Conservation (phyloP, 2,888 invertebrate species). For the Leptogaster cylindrica region DNA sequence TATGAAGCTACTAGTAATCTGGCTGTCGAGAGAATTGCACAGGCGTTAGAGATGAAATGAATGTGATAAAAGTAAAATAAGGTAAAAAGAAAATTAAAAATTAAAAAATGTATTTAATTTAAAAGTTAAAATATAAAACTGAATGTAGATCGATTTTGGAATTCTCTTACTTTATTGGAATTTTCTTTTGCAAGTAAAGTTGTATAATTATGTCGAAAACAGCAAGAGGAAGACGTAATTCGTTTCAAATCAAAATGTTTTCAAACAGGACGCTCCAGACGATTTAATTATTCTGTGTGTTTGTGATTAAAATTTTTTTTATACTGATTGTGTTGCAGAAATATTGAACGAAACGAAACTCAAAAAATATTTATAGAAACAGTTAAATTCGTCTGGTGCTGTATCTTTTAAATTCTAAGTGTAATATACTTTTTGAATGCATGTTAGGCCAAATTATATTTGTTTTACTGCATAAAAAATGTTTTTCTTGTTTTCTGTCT, state of each 20-base stretch:
- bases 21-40: slow-evolving; percentile 34
- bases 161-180: slow-evolving; percentile 8
- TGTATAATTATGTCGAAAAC: neutral
- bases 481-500: slow-evolving; percentile 2
- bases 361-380: no score
- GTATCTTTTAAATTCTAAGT: neutral
- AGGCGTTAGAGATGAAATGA: slow-evolving; percentile 32
- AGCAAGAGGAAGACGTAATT: neutral
- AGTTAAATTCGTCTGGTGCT: neutral
- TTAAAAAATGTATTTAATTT: slow-evolving; percentile 26
- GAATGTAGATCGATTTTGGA: slow-evolving; percentile 19
- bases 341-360: neutral
- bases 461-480: neutral
- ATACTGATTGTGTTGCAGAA: neutral
- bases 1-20: slow-evolving; percentile 19
- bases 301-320: neutral
- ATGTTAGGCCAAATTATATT: neutral
- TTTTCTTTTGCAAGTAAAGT: slow-evolving; percentile 15
- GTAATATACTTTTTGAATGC: slow-evolving; percentile 1
- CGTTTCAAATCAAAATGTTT: neutral
- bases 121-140: slow-evolving; percentile 8
- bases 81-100: slow-evolving; percentile 26
- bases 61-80: slow-evolving; percentile 35
- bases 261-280: neutral
- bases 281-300: slow-evolving; percentile 6